Evolutionary conservation across 2,113 vertebrate species (phyloP).

Genomic region (Crotalus horridus): DNA sequence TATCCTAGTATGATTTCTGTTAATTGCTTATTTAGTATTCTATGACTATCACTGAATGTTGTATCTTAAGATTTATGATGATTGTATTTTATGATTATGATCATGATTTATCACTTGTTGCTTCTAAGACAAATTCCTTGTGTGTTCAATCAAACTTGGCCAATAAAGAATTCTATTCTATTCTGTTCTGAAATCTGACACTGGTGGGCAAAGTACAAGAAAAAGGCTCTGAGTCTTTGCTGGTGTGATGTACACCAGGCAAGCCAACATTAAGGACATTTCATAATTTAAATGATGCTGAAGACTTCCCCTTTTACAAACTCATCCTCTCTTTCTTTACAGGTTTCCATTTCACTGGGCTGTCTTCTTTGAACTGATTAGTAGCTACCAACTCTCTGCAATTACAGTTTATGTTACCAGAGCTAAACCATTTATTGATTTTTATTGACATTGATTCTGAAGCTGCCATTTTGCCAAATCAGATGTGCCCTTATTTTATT

Average conservation of each 20-base stretch:
- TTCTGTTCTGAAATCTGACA: not conserved
- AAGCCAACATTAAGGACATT: not conserved
- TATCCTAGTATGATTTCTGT: too few relatives aligned
- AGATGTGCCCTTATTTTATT: not conserved
- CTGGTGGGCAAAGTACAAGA: not conserved
- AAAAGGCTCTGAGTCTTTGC: not conserved
- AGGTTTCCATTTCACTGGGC: constrained; percentile 2
- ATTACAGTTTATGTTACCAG: constrained; percentile 12
- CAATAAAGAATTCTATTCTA: not conserved
- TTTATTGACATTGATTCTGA: not conserved
- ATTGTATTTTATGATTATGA: not conserved
- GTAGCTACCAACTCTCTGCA: constrained; percentile 4
- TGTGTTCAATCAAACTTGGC: not conserved
- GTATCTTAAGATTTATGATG: not conserved
- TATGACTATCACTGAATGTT: not conserved
- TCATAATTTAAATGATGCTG: not conserved
- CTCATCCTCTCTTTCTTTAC: not conserved
- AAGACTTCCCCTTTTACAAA: constrained; percentile 4
- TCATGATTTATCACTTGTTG: not conserved
- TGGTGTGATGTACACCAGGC: not conserved
- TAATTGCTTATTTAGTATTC: not conserved
- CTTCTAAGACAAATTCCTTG: not conserved
- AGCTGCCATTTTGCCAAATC: not conserved
- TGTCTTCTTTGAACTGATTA: not conserved
- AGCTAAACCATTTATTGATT: constrained; percentile 6